Evolutionary conservation across 2,113 vertebrate species (phyloP), one percentile per base, ranked within the genome.

Genomic region (Salvelinus sp.): DNA sequence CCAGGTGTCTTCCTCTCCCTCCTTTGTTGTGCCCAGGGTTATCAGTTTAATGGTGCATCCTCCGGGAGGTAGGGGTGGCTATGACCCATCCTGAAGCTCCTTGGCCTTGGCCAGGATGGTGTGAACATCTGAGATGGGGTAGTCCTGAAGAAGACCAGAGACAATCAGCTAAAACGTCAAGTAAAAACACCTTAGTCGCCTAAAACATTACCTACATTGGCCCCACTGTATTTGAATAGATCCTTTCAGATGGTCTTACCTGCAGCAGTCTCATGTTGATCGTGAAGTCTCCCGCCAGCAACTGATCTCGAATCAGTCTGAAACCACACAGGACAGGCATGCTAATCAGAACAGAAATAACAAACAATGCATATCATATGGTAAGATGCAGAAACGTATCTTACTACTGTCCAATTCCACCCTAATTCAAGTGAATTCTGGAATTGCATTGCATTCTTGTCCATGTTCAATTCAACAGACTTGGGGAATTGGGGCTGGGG

Each of bases 231-330:
- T 22, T 44, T 44, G 38, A 44, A 44, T 2, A 44, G 38, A 44
- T 44, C 9, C 54, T 57, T 57, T 62, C 58, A 62, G 7, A 62
- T n/a, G 20, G 5, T 7, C 58, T 88, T 88, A 98, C 97, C 96
- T 99, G 97, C 48, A 99, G 92, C 83, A 96, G 93, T 85, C 98
- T 94, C 98, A 99, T 99, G 84, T 99, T 99, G 10, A 94, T 66
- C 4, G 97, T 99, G 85, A 99, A 99, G 88, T 99, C 98, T 80
- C 98, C 97, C 63, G 94, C 93, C 87, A 99, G 92, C 69, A 99
- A 58, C 81, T 95, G 95, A 82, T 96, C 94, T 85, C 96, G 94
- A 82, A 99, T 98, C 72, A 99, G 92, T 89, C 98, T 99, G 83
- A 18, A 75, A 74, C 82, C 72, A 67, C 3, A 22, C 20, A 22